phyloP scores from a whole-genome alignment of 2,113 vertebrate species.

The Seriola quinqueradiata region DNA sequence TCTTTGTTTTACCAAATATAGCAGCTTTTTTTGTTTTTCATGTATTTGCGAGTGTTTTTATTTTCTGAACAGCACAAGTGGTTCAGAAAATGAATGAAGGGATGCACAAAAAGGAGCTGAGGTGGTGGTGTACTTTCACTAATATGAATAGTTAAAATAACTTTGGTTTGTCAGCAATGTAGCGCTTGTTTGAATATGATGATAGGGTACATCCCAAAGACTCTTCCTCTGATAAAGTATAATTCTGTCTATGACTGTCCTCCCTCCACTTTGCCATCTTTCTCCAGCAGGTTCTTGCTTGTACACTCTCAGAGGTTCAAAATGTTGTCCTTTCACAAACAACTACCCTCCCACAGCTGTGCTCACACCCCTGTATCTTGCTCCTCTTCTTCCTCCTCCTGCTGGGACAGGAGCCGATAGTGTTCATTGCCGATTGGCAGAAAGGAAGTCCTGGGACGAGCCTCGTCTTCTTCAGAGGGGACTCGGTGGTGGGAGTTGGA shows the following conservation, averaged over 20 bases:
- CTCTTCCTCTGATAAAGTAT: constrained; percentile 13
- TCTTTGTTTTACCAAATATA: constrained; percentile 11
- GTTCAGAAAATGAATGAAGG: constrained; percentile 26
- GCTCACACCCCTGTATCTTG: constrained; percentile 81
- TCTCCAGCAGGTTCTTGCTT: constrained; percentile 13
- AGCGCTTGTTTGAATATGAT: constrained; percentile 18
- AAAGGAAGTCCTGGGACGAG: constrained; percentile 66
- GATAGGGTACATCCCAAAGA: not conserved
- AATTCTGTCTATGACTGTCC: not conserved
- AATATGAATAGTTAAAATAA: constrained; percentile 16
- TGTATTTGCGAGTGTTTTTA: constrained; percentile 4
- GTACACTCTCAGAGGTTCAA: not conserved
- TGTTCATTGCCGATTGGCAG: constrained; percentile 73
- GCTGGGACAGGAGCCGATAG: constrained; percentile 82
- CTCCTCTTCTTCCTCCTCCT: constrained; percentile 80
- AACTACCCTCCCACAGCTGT: not conserved
- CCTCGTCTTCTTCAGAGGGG: constrained; percentile 46
- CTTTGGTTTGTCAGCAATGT: constrained; percentile 19
- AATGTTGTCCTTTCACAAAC: constrained; percentile 13
- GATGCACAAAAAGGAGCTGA: not conserved
- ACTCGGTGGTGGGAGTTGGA: constrained; percentile 38
- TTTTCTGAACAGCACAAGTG: constrained; percentile 9
- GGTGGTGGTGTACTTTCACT: constrained; percentile 8
- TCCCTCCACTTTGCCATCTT: not conserved
- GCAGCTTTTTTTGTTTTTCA: constrained; percentile 17